phyloP scores from a whole-genome alignment of 2,797 vertebrate genomes.

The Heteromormyrus szaboi region DNA sequence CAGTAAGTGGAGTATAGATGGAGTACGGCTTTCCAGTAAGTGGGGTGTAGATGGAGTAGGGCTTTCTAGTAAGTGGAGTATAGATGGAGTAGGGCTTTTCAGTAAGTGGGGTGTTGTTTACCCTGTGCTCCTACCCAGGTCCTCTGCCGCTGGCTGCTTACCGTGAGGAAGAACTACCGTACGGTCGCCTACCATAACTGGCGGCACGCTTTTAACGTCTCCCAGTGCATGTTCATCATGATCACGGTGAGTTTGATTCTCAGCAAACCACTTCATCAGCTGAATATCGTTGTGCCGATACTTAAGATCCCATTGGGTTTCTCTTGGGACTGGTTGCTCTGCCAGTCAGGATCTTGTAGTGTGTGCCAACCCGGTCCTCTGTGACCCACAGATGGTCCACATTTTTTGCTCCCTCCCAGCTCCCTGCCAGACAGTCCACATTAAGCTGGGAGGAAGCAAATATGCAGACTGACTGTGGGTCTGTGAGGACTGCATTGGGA shows the following conservation, averaged over 20 bases:
- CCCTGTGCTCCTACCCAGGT: conserved; percentile 45
- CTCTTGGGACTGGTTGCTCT: background rate
- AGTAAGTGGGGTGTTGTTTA: background rate
- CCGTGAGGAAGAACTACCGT: conserved; percentile 72
- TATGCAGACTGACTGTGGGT: background rate
- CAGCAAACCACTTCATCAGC: background rate
- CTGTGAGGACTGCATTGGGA: background rate
- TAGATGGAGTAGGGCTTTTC: background rate
- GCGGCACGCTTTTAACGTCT: conserved; percentile 72
- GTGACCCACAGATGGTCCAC: background rate
- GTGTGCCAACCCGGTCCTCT: background rate
- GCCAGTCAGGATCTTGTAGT: background rate
- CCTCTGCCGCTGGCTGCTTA: conserved; percentile 69
- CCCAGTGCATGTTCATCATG: conserved; percentile 72
- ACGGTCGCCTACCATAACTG: conserved; percentile 73
- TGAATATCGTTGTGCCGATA: background rate
- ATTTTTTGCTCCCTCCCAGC: background rate
- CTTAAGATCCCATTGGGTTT: background rate
- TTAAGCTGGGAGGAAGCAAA: background rate
- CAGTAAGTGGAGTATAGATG: background rate
- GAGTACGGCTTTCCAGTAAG: background rate
- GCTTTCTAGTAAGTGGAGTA: background rate
- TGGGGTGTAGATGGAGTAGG: background rate
- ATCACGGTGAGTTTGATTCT: conserved; percentile 58
- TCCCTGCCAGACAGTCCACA: background rate